A percentile compares a stretch with the other conserved stretches of the same genome.
phyloP scores from a whole-genome alignment of 2,888 invertebrate genomes.

The Cephus runcator region DNA sequence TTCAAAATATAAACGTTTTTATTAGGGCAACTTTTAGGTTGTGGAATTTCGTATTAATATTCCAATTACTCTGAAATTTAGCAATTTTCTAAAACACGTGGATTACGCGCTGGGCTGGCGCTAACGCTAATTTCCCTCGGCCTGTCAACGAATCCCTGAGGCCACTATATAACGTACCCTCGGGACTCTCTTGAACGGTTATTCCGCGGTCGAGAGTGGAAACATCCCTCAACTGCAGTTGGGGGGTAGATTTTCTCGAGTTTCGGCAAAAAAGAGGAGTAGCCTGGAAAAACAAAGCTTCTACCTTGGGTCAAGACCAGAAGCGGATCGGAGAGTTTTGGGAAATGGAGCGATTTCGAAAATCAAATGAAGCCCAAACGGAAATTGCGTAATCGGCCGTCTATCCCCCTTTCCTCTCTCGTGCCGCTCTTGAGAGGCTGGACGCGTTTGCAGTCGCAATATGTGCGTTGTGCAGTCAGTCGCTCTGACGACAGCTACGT shows the following conservation, averaged over 20 bases:
- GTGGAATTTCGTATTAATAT: not conserved
- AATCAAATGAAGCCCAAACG: constrained; percentile 54
- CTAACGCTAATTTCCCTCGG: not conserved
- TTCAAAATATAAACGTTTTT: not conserved
- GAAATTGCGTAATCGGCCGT: constrained; percentile 51
- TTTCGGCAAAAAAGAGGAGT: not conserved
- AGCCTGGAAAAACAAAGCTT: not conserved
- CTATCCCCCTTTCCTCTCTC: not conserved
- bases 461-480: not conserved
- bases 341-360: constrained; percentile 46
- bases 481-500: not conserved
- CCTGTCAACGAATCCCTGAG: not conserved
- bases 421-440: not conserved
- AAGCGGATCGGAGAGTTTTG: not conserved
- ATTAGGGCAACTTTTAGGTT: not conserved
- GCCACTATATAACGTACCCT: not conserved
- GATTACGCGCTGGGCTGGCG: not conserved
- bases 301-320: not conserved
- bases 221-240: not conserved
- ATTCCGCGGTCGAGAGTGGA: not conserved
- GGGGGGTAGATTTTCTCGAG: not conserved
- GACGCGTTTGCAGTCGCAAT: not conserved
- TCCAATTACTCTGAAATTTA: not conserved
- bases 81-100: not conserved
- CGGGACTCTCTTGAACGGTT: not conserved